Evolutionary conservation across 2,888 invertebrate species (phyloP).

Genomic region (Agrotis puta): DNA sequence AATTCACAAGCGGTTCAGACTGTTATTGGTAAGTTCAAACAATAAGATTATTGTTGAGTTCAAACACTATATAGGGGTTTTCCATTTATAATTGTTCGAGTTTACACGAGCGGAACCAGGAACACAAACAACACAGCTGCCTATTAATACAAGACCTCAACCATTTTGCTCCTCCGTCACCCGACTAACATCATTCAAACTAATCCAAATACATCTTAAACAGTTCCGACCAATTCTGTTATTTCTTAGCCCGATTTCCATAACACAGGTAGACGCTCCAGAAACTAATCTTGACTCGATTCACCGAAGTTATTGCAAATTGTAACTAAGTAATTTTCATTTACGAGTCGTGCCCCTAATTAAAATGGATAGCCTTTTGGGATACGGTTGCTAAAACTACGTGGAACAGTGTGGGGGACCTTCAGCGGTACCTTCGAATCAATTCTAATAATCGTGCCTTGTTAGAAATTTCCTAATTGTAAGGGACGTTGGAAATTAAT

Average conservation of each 20-base stretch:
- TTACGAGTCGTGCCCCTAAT: conserved; percentile 60
- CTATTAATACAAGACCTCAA: not conserved
- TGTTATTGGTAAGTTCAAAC: not conserved
- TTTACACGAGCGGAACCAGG: not conserved
- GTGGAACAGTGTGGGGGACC: conserved; percentile 37
- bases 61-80: not conserved
- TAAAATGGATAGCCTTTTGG: conserved; percentile 59
- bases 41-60: not conserved
- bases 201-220: conserved; percentile 27
- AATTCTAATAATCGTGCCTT: conserved; percentile 60
- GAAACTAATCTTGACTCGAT: conserved; percentile 57
- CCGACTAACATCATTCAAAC: conserved; percentile 18
- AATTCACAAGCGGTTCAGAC: not conserved
- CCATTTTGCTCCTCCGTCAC: not conserved
- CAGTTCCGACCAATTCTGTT: conserved; percentile 26
- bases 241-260: conserved; percentile 27
- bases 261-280: conserved; percentile 47
- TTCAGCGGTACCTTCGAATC: conserved; percentile 53
- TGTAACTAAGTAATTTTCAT: conserved; percentile 57
- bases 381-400: conserved; percentile 51
- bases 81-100: not conserved
- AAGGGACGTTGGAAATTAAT: conserved; percentile 32
- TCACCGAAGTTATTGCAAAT: conserved; percentile 55
- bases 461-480: conserved; percentile 57
- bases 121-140: no score